These are phyloP conservation scores for Cremastinae sp. DNA, from an alignment of 2,888 invertebrate genomes.

Conservation along the genomic window DNA sequence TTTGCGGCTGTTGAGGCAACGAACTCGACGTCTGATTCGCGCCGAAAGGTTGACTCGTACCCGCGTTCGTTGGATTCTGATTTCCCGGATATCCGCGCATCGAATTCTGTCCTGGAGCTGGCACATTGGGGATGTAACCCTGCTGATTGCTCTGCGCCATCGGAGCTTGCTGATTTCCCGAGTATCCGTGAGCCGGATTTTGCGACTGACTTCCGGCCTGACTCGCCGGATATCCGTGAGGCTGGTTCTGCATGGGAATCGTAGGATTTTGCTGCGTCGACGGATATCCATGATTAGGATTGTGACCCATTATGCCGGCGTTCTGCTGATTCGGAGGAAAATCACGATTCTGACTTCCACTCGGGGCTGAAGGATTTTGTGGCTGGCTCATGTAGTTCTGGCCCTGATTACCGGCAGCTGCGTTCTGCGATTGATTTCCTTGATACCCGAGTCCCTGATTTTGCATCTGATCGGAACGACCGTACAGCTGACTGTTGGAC, in stretches of 20 bases:
- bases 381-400: constrained; percentile 60
- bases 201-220: constrained; percentile 14
- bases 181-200: constrained; percentile 38
- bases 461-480: constrained; percentile 69
- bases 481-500: constrained; percentile 66
- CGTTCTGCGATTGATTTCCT: constrained; percentile 65
- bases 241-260: constrained; percentile 22
- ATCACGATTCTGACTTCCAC: constrained; percentile 37
- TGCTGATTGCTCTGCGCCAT: constrained; percentile 58
- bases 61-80: constrained; percentile 53
- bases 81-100: constrained; percentile 70
- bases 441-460: constrained; percentile 67
- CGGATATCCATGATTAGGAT: constrained; percentile 54
- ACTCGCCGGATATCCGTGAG: constrained; percentile 49
- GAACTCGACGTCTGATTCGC: constrained; percentile 49
- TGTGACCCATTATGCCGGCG: constrained; percentile 62
- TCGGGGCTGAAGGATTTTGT: constrained; percentile 44
- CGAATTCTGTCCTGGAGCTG: constrained; percentile 68
- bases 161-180: constrained; percentile 57
- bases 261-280: constrained; percentile 57
- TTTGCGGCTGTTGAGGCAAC: constrained; percentile 56
- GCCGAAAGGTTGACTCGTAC: constrained; percentile 59
- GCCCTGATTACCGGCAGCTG: constrained; percentile 55
- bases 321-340: constrained; percentile 62
- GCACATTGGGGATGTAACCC: constrained; percentile 54